Conservation (phyloP, 2,888 invertebrate species). For the Nemoura dubitans region DNA sequence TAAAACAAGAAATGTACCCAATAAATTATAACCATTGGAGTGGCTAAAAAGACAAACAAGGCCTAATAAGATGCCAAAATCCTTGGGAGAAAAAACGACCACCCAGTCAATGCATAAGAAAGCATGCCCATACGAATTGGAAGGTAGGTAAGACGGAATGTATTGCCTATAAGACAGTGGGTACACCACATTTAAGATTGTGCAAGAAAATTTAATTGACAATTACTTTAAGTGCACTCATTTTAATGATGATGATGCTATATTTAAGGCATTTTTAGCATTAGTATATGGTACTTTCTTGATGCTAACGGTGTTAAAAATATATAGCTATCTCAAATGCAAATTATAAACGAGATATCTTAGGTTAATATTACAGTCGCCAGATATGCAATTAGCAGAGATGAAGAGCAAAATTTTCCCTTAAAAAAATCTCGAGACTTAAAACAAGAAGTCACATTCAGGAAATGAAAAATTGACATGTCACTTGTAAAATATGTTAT, state of each 20-base stretch:
- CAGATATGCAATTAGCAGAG: background rate
- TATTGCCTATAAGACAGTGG: background rate
- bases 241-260: background rate
- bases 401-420: background rate
- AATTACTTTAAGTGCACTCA: background rate
- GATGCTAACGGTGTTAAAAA: no score
- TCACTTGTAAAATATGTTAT: no score
- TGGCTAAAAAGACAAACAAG: background rate
- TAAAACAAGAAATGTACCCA: background rate
- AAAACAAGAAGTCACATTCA: no score
- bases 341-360: no score
- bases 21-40: background rate
- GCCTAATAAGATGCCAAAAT: slow-evolving; percentile 7
- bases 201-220: slow-evolving; percentile 7
- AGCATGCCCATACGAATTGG: background rate
- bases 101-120: background rate
- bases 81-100: background rate
- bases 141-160: background rate
- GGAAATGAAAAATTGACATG: no score
- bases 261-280: background rate
- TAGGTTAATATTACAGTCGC: background rate
- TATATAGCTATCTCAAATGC: no score
- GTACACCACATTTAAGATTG: background rate
- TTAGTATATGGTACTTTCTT: no score
- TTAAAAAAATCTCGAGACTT: no score